Evolutionary conservation across 2,113 vertebrate species (phyloP), one percentile per base, ranked within the genome.

Genomic region (Nyctibius bracteatus): DNA sequence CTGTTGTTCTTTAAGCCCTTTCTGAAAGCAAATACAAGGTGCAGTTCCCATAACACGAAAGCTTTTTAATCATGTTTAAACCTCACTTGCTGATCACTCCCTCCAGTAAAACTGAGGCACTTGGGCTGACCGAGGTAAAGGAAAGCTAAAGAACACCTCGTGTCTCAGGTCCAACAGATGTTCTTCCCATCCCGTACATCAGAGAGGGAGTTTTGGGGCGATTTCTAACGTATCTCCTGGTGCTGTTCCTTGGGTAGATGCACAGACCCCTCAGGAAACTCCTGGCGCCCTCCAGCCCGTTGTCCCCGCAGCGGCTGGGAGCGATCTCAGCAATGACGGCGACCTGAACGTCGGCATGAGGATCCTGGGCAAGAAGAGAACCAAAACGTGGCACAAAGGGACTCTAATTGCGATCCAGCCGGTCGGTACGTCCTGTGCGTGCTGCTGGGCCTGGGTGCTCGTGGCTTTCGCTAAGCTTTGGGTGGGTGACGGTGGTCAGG

Each of bases 381-480:
- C 99, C 33, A 99, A 99, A 96, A 99, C 99, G 0, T 99, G 99
- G 99, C 99, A 99, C 97, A 99, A 97, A 72, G 99, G 99, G 54
- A 98, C 96, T 2, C 98, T 99, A 2, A 98, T 99, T 12, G 99
- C 99, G 22, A 99, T 99, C 96, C 99, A 98, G 91, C 96, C 98
- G 0, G 98, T 99, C 0, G 99, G 99, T 99, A 78, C 0, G 95
- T 96, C 51, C 66, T 1, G 0, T 9, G 13, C 47, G n/a, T 12
- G 49, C 11, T 10, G 46, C n/a, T 17, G n/a, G 2, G 18, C 4
- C 35, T 9, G 2, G 6, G 37, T 9, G 55, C 41, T 12, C 0
- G 14, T 41, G 58, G 52, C 43, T 86, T 13, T 25, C 15, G 1
- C 0, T 2, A 5, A 11, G 28, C 30, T n/a, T 14, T 5, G 67